Percentiles rank a stretch among this genome's conserved stretches.
phyloP scores from a whole-genome alignment of 2,797 vertebrate genomes.

The Notolepis coatsorum region DNA sequence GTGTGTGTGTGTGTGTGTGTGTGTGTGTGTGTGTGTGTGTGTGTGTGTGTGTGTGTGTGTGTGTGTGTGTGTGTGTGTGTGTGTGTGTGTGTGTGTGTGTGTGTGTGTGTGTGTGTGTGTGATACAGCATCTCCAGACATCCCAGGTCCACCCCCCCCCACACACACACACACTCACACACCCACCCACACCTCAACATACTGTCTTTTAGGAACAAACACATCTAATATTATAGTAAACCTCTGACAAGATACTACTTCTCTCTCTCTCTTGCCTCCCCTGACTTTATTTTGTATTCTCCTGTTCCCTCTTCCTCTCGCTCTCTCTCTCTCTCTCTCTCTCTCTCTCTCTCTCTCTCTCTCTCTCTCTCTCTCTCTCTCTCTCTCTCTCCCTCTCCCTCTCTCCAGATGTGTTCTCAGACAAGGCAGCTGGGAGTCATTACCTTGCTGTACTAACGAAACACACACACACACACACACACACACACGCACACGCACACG shows the following conservation, averaged over 20 bases:
- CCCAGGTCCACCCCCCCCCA: too few species aligned
- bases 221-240: slow-evolving; percentile 27
- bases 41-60: background rate
- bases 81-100: slow-evolving; percentile 34
- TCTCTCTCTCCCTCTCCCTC: slow-evolving; percentile 17
- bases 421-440: slow-evolving; percentile 78
- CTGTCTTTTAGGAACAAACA: slow-evolving; percentile 26
- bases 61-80: slow-evolving; percentile 34
- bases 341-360: slow-evolving; percentile 27
- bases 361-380: slow-evolving; percentile 27
- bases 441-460: slow-evolving; percentile 26
- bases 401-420: slow-evolving; percentile 75
- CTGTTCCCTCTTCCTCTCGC: slow-evolving; percentile 23
- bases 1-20: background rate
- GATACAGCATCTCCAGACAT: slow-evolving; percentile 18
- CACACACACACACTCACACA: background rate
- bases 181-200: background rate
- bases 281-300: too few species aligned
- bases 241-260: slow-evolving; percentile 8
- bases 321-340: slow-evolving; percentile 29
- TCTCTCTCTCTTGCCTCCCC: slow-evolving; percentile 37
- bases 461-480: background rate
- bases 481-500: background rate
- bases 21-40: background rate
- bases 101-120: background rate